Base-by-base conservation (phyloP, 2,797 vertebrate species). In the Schizothorax lantsangensis region DNA sequence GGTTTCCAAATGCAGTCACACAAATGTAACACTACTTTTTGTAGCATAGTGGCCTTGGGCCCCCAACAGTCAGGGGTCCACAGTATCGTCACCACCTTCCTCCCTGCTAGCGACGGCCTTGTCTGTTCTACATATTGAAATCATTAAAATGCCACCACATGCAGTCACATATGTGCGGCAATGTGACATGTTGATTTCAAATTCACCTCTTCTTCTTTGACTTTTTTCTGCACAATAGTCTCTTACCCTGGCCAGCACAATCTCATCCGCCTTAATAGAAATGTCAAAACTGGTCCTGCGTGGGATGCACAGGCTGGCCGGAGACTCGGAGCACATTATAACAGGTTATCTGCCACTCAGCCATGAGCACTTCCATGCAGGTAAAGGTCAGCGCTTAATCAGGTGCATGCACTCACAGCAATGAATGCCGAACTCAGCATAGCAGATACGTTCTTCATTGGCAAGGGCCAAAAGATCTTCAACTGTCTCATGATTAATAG, bases 301-400 rank as follows among this genome's bases (percentile, higher is more conserved):
- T 84, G 43, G 75, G 62, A 64, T 73, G 72, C 66, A 26, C 43
- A 43, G 23, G 68, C 49, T 23, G 36, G 40, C 73, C 52, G 6
- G 54, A 64, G 72, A 74, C 78, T 78, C 43, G 3, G 62, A 79
- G 49, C 19, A 66, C 45, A 68, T 85, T 81, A 81, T 80, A 79
- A 54, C 54, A 59, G 85, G 87, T 79, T 69, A 78, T 77, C 57
- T 83, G 84, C 52, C 86, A 84, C 73, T 86, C 85, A 78, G 19
- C 45, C 71, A 71, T 77, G 36, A 77, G 49, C 19, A 30, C 52
- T 59, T 83, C 71, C 81, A 43, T 30, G 11, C 54, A 79, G 66
- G 83, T 81, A 88, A 85, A 91, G 87, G 87, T 89, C 77, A 88
- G 66, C n/a, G 73, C 66, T 86, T 88, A 90, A 89, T 90, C 83